These are phyloP conservation scores for Psittacara wagleri DNA, from an alignment of 2,113 vertebrate genomes.

Conservation along the genomic window DNA sequence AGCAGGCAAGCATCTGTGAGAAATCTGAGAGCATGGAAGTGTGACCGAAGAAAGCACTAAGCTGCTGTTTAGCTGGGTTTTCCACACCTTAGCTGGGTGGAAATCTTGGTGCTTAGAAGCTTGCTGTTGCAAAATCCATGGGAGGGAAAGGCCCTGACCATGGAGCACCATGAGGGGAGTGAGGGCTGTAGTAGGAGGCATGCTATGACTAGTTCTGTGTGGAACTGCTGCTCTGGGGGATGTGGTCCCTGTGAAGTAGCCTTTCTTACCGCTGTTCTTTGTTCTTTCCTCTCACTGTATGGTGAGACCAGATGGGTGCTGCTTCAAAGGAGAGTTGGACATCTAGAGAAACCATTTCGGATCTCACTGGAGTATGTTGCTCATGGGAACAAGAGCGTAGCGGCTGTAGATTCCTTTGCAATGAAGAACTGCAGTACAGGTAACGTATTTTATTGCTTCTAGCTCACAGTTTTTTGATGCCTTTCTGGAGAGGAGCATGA, in stretches of 20 bases:
- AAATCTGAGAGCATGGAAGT: background rate
- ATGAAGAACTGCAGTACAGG: conserved; percentile 83
- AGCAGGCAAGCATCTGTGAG: background rate
- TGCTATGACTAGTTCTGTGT: background rate
- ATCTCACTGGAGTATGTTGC: conserved; percentile 76
- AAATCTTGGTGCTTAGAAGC: background rate
- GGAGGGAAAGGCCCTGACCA: background rate
- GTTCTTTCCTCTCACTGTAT: conserved; percentile 30
- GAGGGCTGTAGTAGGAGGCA: background rate
- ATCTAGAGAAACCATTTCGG: conserved; percentile 75
- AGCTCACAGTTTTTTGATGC: background rate
- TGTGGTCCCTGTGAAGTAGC: background rate
- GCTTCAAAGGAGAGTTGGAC: conserved; percentile 74
- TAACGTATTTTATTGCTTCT: conserved; percentile 39
- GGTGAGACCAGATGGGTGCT: conserved; percentile 77
- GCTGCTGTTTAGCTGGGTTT: background rate
- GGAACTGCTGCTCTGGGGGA: background rate
- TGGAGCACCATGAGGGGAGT: background rate
- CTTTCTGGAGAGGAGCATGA: background rate
- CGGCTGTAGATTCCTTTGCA: conserved; percentile 77
- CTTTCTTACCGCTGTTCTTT: conserved; percentile 60
- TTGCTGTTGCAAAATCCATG: background rate
- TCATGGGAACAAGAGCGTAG: conserved; percentile 65
- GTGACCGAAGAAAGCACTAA: background rate
- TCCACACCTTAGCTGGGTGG: background rate